Evolutionary conservation across 2,113 vertebrate species (phyloP), one percentile per base, ranked within the genome.

Genomic region (Mugil cephalus): DNA sequence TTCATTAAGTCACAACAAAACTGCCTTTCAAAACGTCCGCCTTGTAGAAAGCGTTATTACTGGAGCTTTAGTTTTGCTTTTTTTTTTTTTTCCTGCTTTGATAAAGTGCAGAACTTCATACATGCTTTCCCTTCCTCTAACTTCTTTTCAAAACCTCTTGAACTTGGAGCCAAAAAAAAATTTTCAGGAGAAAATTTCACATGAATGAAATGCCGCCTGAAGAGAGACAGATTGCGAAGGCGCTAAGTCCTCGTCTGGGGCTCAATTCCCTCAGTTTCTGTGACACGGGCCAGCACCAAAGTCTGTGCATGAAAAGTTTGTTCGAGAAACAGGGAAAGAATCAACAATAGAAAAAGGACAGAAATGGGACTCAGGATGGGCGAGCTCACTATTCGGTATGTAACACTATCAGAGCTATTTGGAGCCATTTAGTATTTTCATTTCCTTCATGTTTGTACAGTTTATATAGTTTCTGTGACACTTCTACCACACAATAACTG

Each of bases 121-220:
- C 56, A 80, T 72, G 81, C 70, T 83, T 81, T 73, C 61, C 17
- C 47, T 60, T 74, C 40, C 62, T 61, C 63, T 52, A 65, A 81
- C 67, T 74, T 79, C 50, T 73, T 66, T 67, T 76, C n/a, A 63
- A 87, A 86, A 89, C 68, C 79, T 88, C 77, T 85, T 82, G 67
- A 86, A 89, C 77, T 84, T 12, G 66, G 75, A 75, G 82, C 64
- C 82, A 84, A 38, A 70, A 69, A 38, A 70, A 69, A 47, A 48
- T 67, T 74, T 87, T 72, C 53, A 62, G 67, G 68, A 83, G 71
- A 64, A 74, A 63, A 74, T 83, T 86, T 85, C 69, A 77, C 81
- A 88, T 89, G 87, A 90, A 86, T 80, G 65, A 87, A 86, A 76
- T 7, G 64, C 51, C 46, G 84, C 68, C 83, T 82, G 83, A 86